phyloP scores from a whole-genome alignment of 2,113 vertebrate species.

The Polyodon spathula region DNA sequence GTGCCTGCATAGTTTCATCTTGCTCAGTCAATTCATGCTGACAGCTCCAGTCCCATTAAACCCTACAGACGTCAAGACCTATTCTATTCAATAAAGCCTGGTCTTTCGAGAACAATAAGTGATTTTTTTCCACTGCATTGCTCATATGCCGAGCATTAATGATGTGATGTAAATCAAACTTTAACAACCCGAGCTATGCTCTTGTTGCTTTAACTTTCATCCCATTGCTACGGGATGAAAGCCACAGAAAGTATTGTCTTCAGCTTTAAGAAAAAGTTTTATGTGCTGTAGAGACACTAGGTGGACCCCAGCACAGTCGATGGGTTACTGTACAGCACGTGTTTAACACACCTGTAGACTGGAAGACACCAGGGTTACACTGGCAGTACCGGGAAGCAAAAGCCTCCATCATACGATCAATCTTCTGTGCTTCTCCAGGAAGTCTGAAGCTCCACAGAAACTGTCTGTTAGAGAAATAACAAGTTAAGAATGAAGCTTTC shows the following conservation, averaged over 20 bases:
- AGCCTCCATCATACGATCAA: constrained; percentile 96
- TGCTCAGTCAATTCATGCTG: neutral
- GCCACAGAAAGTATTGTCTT: too few relatives aligned
- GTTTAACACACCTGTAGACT: constrained; percentile 76
- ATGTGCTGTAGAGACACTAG: too few relatives aligned
- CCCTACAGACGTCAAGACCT: neutral
- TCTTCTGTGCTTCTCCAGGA: constrained; percentile 94
- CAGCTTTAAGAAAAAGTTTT: too few relatives aligned
- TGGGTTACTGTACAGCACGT: neutral
- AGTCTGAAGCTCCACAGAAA: constrained; percentile 96
- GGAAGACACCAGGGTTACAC: constrained; percentile 93
- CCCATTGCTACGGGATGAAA: too few relatives aligned
- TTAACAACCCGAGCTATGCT: too few relatives aligned
- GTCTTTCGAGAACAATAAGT: constrained; percentile 1
- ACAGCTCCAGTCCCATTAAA: neutral
- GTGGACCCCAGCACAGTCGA: too few relatives aligned
- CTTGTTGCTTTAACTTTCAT: too few relatives aligned
- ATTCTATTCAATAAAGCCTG: neutral
- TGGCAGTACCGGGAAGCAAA: constrained; percentile 93
- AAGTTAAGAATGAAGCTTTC: too few relatives aligned
- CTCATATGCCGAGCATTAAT: neutral
- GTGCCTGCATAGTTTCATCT: constrained; percentile 1
- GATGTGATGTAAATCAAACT: too few relatives aligned
- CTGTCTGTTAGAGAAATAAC: constrained; percentile 56
- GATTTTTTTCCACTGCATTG: neutral